These are phyloP conservation scores for Paedocypris micromegethes DNA, from an alignment of 2,797 vertebrate species.

Conservation along the genomic window DNA sequence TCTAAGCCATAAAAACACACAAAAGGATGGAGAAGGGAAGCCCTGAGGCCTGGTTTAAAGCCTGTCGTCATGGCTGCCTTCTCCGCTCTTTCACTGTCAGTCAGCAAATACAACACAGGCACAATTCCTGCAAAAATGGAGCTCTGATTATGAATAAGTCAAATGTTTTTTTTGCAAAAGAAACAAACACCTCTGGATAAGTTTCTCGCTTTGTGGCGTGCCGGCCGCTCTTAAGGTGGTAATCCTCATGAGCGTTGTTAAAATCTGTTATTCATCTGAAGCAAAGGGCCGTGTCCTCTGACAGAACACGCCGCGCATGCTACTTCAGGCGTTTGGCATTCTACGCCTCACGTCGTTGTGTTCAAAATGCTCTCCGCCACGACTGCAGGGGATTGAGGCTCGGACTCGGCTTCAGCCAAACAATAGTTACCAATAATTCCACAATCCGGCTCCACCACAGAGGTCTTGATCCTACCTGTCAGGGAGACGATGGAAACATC, in stretches of 20 bases:
- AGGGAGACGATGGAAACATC: conserved; percentile 14
- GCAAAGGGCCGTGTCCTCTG: conserved; percentile 23
- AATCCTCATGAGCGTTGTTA: conserved; percentile 15
- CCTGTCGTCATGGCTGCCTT: not conserved
- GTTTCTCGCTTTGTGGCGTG: not conserved
- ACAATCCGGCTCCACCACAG: conserved; percentile 1
- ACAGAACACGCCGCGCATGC: conserved; percentile 55
- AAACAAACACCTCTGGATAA: not conserved
- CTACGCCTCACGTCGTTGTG: conserved; percentile 26
- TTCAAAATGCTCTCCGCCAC: conserved; percentile 9
- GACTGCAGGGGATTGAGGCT: conserved; percentile 17
- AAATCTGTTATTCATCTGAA: conserved; percentile 30
- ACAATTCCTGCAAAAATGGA: conserved; percentile 10
- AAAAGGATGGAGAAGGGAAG: not conserved
- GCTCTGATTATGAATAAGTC: not conserved
- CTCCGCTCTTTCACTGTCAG: not conserved
- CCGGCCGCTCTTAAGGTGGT: conserved; percentile 14
- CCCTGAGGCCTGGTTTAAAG: conserved; percentile 9
- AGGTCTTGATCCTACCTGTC: conserved; percentile 25
- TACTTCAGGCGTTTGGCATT: conserved; percentile 49
- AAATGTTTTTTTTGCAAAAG: not conserved
- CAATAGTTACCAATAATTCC: not conserved
- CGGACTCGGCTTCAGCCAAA: conserved; percentile 18
- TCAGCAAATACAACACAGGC: conserved; percentile 1
- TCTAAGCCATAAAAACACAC: not conserved